Evolutionary conservation across 2,888 invertebrate genomes (phyloP), one percentile per base, ranked within the genome.

Genomic region (Drosophila demipolita): DNA sequence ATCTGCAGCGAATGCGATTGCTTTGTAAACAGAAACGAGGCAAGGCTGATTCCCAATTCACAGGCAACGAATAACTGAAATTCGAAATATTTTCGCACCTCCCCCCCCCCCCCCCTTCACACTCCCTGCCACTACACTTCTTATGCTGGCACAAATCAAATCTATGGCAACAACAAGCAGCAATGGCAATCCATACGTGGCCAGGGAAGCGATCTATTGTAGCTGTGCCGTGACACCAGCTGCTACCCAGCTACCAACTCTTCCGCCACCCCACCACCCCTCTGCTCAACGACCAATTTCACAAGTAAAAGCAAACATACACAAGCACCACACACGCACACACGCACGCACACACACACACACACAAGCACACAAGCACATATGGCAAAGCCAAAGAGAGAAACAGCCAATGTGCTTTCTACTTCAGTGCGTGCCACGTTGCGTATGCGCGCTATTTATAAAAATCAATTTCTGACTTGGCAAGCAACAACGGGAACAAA

Each of bases 391-490:
- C 60, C 54, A 71, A 45, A 62, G 38, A 73, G 53, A 64, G 23
- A 50, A 50, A 38, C 32, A 53, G 48, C 53, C 63, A 69, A 68
- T 71, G 69, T 83, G 75, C 62, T 75, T 87, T 81, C 84, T 77
- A 86, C 89, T 80, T 89, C 79, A 75, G 75, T 86, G 86, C 89
- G 85, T 86, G 85, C 87, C 79, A 87, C 87, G 87, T 80, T 89
- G 86, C 86, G 86, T 89, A 86, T 86, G 78, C 89, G 84, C 82
- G 86, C 86, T 86, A 86, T 86, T 86, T 86, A 87, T 86, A 86
- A 88, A 86, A 86, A 86, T 86, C 89, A 86, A 89, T 86, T 86
- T 87, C 75, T 83, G 87, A 71, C 84, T 86, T 88, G 83, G 78
- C 84, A 75, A 75, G 85, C 84, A 40, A 49, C 59, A 65, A n/a